phyloP scores from a whole-genome alignment of 2,113 vertebrate genomes.

The Hypocryptadius cinnamomeus region DNA sequence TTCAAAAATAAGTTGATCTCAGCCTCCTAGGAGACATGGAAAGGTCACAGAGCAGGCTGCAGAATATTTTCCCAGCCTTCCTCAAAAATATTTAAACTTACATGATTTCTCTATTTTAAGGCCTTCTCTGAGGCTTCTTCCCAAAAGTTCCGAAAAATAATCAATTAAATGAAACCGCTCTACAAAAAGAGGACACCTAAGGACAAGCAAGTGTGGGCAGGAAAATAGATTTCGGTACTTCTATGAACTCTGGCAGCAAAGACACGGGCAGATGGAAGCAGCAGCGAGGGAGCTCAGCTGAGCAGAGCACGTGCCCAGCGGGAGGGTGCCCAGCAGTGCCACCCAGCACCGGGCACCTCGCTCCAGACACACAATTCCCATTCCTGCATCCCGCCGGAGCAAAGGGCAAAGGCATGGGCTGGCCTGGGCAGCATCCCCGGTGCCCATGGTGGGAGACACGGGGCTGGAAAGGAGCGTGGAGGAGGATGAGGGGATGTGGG shows the following conservation, averaged over 20 bases:
- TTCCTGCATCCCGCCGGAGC: not conserved
- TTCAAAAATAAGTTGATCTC: not conserved
- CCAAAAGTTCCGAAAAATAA: not conserved
- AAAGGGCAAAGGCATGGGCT: rapidly evolving
- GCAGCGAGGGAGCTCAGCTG: not conserved
- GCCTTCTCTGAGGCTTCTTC: not conserved
- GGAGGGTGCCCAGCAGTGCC: not conserved
- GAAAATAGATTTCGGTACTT: not conserved
- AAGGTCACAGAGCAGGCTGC: not conserved
- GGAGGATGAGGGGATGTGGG: not conserved
- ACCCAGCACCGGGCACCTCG: not conserved
- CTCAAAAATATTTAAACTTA: not conserved
- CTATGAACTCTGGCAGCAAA: conserved; percentile 44
- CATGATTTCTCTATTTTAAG: conserved; percentile 9
- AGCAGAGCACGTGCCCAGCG: not conserved
- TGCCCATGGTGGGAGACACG: rapidly evolving
- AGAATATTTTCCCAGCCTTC: not conserved
- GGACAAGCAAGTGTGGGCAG: not conserved
- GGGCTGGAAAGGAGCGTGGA: rapidly evolving
- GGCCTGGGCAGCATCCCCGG: rapidly evolving
- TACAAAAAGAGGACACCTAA: not conserved
- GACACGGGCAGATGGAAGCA: not conserved
- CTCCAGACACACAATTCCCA: not conserved
- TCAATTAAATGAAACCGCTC: not conserved
- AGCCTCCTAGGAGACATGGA: not conserved